Evolutionary conservation across 2,797 vertebrate species (phyloP).

Genomic region (Hippoglossus hippoglossus): DNA sequence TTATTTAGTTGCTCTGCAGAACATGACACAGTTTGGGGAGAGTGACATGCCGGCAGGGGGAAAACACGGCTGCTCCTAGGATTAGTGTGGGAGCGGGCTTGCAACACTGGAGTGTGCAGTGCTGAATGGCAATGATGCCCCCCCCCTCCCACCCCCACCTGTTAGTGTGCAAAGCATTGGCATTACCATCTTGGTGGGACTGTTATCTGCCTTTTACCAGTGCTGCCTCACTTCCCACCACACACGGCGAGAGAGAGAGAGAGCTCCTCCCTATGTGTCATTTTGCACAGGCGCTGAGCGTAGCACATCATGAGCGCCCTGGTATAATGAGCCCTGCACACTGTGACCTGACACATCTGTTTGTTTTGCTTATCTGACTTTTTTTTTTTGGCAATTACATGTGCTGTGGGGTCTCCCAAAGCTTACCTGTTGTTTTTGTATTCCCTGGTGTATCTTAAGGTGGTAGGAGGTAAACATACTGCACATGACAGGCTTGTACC

Average conservation of each 20-base stretch:
- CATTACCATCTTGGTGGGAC: conserved; percentile 45
- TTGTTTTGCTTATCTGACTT: conserved; percentile 59
- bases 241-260: conserved; percentile 12
- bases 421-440: neutral
- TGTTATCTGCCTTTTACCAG: conserved; percentile 59
- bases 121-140: conserved; percentile 53
- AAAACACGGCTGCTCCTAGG: conserved; percentile 43
- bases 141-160: neutral
- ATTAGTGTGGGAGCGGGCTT: conserved; percentile 30
- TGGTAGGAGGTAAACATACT: neutral
- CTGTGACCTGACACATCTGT: conserved; percentile 56
- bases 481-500: neutral
- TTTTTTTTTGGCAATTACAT: conserved; percentile 43
- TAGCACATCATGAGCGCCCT: conserved; percentile 18
- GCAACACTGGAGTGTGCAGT: conserved; percentile 13
- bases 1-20: conserved; percentile 76
- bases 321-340: conserved; percentile 61
- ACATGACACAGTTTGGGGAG: conserved; percentile 72
- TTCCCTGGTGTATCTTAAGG: neutral
- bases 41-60: conserved; percentile 53
- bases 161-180: conserved; percentile 43
- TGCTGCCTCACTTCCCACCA: conserved; percentile 39
- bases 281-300: conserved; percentile 25
- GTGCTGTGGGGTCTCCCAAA: conserved; percentile 16
- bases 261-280: conserved; percentile 50